Conservation (phyloP, 2,888 invertebrate genomes). For the Drosophila mettleri region DNA sequence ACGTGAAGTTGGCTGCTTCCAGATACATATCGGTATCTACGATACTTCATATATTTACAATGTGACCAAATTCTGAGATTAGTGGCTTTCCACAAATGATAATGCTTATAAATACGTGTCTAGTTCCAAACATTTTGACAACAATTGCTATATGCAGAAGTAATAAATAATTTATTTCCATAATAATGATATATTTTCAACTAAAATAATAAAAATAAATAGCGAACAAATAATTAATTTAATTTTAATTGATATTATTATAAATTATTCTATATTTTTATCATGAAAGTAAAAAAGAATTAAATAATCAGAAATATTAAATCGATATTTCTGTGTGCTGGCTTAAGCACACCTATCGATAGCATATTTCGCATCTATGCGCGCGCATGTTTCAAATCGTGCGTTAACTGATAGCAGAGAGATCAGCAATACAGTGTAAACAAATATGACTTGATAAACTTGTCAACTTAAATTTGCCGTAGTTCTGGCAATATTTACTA, state of each 20-base stretch:
- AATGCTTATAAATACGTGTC: neutral
- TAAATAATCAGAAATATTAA: neutral
- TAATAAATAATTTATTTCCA: too few relatives aligned
- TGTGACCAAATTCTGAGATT: neutral
- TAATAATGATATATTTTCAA: too few relatives aligned
- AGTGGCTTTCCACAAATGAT: neutral
- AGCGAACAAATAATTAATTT: too few relatives aligned
- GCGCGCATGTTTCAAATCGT: constrained; percentile 44
- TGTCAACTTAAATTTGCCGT: constrained; percentile 33
- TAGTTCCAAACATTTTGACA: too few relatives aligned
- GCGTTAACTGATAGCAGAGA: neutral
- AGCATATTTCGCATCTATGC: neutral
- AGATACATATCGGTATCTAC: constrained; percentile 15
- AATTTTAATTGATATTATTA: too few relatives aligned
- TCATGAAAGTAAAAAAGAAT: neutral
- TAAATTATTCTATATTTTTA: neutral
- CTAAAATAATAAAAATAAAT: too few relatives aligned
- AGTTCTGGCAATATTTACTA: constrained; percentile 37
- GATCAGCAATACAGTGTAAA: constrained; percentile 26
- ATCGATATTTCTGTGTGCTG: neutral
- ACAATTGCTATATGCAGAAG: too few relatives aligned
- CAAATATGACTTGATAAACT: constrained; percentile 15
- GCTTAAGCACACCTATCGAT: neutral
- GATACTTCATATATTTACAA: neutral
- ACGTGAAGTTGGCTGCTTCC: constrained; percentile 25